Evolutionary conservation across 2,797 vertebrate species (phyloP), one percentile per base, ranked within the genome.

Genomic region (Sebastes itinus): DNA sequence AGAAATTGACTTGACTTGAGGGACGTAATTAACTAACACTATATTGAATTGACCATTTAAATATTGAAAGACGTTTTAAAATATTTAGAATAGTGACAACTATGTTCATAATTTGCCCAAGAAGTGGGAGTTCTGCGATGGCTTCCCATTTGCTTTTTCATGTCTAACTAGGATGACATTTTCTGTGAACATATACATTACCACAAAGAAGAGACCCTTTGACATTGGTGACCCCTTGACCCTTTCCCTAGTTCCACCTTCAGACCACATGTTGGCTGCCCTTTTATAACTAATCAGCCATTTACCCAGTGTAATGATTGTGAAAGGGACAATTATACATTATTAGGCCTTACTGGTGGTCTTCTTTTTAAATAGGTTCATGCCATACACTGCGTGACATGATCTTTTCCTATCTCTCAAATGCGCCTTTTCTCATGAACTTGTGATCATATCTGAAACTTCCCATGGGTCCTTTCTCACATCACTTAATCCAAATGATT

Each of bases 401-500:
- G 2, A 69, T 13, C 14, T 56, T 9, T 28, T 8, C 12, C 2
- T 23, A 42, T 25, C 38, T 30, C 60, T 35, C 22, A 69, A 70
- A 72, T 16, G 54, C 7, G 27, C 1, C 13, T 23, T 63, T 77
- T 80, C 72, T 75, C 30, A 25, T 72, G 71, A 86, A 74, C 75
- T 77, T 35, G 33, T 72, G 35, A 46, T 72, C 16, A 5, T 14
- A 66, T 74, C 77, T 9, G 28, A 75, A 59, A 35, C 49, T 1
- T 42, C 3, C 11, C 23, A 55, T 46, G 35, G 33, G 7, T 79
- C 56, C 27, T 59, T 52, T 73, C 22, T 67, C 33, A 56, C 18
- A 42, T 83, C 62, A 25, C 14, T 49, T 73, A 65, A 90, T 84
- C 72, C 54, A 11, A 69, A 64, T 52, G 25, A 78, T 75, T 82